These are phyloP conservation scores for Hypercompe scribonia DNA, from an alignment of 2,888 invertebrate species.

Conservation along the genomic window DNA sequence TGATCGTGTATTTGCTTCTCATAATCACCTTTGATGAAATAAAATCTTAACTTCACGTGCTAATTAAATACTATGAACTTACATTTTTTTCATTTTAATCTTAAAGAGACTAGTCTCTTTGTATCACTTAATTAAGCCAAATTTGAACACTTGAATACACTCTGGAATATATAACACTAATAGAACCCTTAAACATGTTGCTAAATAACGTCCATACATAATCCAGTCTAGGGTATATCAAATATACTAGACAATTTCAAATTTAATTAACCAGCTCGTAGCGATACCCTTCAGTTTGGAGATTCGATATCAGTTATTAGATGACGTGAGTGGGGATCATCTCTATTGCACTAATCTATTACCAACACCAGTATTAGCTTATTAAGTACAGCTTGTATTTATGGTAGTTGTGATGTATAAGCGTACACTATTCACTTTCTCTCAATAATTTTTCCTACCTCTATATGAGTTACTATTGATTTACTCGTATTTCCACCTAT, in stretches of 20 bases:
- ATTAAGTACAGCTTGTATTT: background rate
- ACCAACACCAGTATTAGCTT: background rate
- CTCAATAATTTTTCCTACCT: too few species aligned
- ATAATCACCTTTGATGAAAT: background rate
- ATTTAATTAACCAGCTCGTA: constrained; percentile 77
- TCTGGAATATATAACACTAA: too few species aligned
- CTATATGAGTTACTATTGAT: too few species aligned
- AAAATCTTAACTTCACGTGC: background rate
- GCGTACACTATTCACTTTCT: too few species aligned
- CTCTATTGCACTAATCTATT: constrained; percentile 3
- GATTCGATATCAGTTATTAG: constrained; percentile 57
- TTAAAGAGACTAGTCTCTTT: too few species aligned
- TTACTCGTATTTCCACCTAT: background rate
- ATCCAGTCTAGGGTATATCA: constrained; percentile 53
- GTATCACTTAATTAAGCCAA: too few species aligned
- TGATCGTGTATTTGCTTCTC: background rate
- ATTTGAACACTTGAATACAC: too few species aligned
- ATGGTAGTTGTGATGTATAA: background rate
- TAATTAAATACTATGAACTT: too few species aligned
- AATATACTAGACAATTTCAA: constrained; percentile 76
- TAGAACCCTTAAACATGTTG: background rate
- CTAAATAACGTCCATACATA: constrained; percentile 5
- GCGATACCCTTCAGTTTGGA: constrained; percentile 59
- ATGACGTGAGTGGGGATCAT: constrained; percentile 14
- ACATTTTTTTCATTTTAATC: too few species aligned